Evolutionary conservation across 2,113 vertebrate species (phyloP).

Genomic region (Turnix velox): DNA sequence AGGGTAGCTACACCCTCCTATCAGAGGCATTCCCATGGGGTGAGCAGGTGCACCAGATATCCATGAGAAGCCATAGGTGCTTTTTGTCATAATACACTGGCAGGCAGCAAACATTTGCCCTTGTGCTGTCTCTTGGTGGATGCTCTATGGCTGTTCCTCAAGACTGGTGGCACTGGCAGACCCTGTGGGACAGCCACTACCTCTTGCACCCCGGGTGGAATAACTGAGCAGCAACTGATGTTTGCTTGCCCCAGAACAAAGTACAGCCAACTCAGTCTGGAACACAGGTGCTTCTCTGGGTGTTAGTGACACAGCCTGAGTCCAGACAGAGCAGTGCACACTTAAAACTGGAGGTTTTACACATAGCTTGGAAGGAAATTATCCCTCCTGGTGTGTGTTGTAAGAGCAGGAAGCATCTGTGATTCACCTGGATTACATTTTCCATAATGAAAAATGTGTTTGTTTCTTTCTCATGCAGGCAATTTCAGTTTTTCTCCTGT

Average conservation of each 20-base stretch:
- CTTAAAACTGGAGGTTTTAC: background rate
- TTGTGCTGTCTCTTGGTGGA: background rate
- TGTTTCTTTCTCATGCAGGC: background rate
- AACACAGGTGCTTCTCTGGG: accelerated
- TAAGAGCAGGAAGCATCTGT: background rate
- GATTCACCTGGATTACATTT: background rate
- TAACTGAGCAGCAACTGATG: accelerated
- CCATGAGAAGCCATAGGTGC: background rate
- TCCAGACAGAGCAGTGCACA: background rate
- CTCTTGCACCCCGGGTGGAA: background rate
- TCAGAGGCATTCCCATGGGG: background rate
- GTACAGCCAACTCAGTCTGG: accelerated
- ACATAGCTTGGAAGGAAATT: background rate
- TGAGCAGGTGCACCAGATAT: background rate
- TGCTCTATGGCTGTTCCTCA: background rate
- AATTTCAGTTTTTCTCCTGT: background rate
- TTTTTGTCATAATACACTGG: background rate
- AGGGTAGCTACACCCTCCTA: background rate
- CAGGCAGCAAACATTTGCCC: background rate
- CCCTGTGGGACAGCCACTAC: background rate
- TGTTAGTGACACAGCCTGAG: background rate
- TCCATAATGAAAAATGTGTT: background rate
- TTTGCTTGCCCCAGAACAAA: background rate
- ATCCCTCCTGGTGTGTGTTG: background rate
- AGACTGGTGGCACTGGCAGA: background rate